Conservation (phyloP, 1,140 invertebrate species). For the Hylaeus volcanicus region DNA sequence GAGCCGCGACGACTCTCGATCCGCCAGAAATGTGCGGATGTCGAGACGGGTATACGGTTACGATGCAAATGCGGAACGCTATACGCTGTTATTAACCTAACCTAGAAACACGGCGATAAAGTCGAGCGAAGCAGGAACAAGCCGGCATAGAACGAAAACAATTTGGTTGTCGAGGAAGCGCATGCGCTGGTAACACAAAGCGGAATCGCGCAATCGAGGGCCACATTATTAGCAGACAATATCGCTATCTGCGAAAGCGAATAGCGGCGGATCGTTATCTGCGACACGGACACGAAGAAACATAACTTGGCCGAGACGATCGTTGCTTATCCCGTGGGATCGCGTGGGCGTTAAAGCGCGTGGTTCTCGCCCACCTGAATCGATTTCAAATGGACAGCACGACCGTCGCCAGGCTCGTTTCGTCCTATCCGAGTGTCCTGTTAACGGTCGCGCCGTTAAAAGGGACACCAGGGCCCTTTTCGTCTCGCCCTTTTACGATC, state of each 20-base stretch:
- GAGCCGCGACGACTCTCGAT: no score
- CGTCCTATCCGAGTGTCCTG: conserved; percentile 54
- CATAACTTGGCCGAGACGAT: conserved; percentile 52
- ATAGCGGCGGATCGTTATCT: conserved; percentile 57
- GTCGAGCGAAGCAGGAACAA: background rate
- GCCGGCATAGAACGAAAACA: background rate
- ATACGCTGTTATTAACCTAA: no score
- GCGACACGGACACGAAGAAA: conserved; percentile 39
- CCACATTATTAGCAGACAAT: conserved; percentile 55
- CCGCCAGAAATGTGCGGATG: no score
- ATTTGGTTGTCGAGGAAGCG: background rate
- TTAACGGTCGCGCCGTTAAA: conserved; percentile 55
- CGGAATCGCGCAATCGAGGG: conserved; percentile 17
- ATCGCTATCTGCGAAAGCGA: conserved; percentile 39
- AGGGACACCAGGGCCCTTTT: conserved; percentile 31
- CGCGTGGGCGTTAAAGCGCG: conserved; percentile 63
- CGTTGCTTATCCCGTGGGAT: conserved; percentile 60
- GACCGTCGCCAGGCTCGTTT: conserved; percentile 36
- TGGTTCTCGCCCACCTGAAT: conserved; percentile 64
- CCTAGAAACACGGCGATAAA: no score
- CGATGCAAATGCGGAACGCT: no score
- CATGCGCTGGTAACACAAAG: background rate
- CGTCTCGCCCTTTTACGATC: background rate
- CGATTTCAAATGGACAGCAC: conserved; percentile 60
- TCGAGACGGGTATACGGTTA: no score